Base-by-base conservation (phyloP, 1,140 invertebrate species). In the Sarcophaga bullata region DNA sequence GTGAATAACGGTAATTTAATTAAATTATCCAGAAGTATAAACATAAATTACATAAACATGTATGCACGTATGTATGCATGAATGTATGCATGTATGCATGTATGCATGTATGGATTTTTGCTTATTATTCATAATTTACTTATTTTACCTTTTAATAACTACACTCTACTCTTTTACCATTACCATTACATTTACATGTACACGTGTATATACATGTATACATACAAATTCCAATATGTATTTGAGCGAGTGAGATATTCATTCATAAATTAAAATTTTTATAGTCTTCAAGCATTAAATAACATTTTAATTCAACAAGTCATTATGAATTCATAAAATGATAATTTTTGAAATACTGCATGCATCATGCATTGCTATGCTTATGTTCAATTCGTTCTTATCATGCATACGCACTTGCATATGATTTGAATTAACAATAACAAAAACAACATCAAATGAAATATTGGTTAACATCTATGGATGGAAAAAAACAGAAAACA, bases 1-100 rank as follows among this genome's bases (percentile, higher is more conserved):
- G 17, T 68, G 19, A 68, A 68, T 68, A 68, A 68, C n/a, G 62
- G 19, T 68, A 68, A 68, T 68, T 68, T 68, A 68, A 68, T 68
- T 68, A 68, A 68, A 68, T 68, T 68, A 68, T 68, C 62, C 62
- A 19, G 62, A 68, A 68, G 62, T 68, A 68, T 37, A 37, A 37
- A 37, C n/a, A 68, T 68, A 68, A 68, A 68, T 68, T 13, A 52
- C 13, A 52, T 68, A 19, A 25, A 68, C 9, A 19, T 68, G 19
- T 25, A 37, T 37, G 25, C 1, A 37, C 4, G 25, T 37, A 37
- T 37, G 25, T 37, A 37, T 37, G 25, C 4, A 37, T 37, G 25
- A 17, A 25, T 19, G 19, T 58, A 25, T 68, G 62, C 62, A 19
- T 68, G 19, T 25, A 37, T 37, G 25, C 1, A 37, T 37, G 25